Evolutionary conservation across 2,797 vertebrate genomes (phyloP).

Genomic region (Tachyglossus aculeatus): DNA sequence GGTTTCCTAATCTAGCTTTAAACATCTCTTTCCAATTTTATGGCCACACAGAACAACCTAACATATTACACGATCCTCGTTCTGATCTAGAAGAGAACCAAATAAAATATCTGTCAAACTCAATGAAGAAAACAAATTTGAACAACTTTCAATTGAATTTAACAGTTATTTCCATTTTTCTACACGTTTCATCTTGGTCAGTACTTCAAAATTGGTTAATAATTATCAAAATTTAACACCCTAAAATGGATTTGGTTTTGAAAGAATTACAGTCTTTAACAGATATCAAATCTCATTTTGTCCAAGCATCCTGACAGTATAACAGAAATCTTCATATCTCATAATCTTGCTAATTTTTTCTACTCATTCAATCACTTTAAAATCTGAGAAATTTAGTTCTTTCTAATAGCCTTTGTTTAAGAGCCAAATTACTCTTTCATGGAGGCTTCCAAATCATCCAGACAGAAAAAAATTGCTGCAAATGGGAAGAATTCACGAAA

Average conservation of each 20-base stretch:
- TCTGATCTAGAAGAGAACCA: too few species aligned
- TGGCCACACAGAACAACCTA: neutral
- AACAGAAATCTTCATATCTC: neutral
- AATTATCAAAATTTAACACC: neutral
- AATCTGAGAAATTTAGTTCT: neutral
- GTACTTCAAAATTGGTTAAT: neutral
- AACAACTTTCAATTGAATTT: neutral
- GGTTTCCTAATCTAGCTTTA: slow-evolving; percentile 13
- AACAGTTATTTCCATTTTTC: neutral
- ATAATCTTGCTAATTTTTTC: neutral
- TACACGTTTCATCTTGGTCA: neutral
- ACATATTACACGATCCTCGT: too few species aligned
- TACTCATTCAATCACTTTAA: neutral
- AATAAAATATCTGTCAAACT: slow-evolving; percentile 5
- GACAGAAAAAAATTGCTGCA: neutral
- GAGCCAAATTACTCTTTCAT: too few species aligned
- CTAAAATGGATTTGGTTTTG: neutral
- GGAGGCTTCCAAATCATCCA: neutral
- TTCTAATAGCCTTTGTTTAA: neutral
- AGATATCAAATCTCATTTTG: neutral
- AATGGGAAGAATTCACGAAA: slow-evolving; percentile 5
- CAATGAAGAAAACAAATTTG: neutral
- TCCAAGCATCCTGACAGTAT: neutral
- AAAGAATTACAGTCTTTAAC: slow-evolving; percentile 22
- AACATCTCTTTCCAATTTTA: neutral